Evolutionary conservation across 2,888 invertebrate species (phyloP).

Genomic region (Malachius bipustulatus): DNA sequence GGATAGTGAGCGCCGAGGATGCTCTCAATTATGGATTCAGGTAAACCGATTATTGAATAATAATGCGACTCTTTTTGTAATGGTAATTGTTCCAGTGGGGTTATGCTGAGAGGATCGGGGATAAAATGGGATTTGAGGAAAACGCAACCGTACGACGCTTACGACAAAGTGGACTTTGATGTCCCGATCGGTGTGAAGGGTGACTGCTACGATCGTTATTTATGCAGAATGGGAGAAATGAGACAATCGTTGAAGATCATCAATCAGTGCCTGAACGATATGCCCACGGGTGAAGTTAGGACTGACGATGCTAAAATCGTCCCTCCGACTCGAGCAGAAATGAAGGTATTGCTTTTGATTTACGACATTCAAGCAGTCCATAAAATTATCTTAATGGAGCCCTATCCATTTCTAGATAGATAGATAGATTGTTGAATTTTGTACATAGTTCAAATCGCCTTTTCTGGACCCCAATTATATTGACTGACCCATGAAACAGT

Average conservation of each 20-base stretch:
- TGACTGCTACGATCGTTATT: conserved; percentile 96
- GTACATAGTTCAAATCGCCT: too few relatives aligned
- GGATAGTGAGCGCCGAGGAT: conserved; percentile 81
- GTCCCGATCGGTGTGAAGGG: conserved; percentile 92
- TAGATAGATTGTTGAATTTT: too few relatives aligned
- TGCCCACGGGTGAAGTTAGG: conserved; percentile 90
- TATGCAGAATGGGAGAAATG: conserved; percentile 89
- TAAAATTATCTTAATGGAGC: too few relatives aligned
- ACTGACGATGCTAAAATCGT: conserved; percentile 92
- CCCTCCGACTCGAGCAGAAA: conserved; percentile 83
- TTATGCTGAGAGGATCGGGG: conserved; percentile 96
- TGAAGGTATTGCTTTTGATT: too few relatives aligned
- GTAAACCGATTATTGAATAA: conserved; percentile 37
- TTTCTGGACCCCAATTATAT: too few relatives aligned
- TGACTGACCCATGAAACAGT: too few relatives aligned
- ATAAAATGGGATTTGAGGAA: conserved; percentile 98
- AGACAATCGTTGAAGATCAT: conserved; percentile 90
- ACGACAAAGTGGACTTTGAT: conserved; percentile 88
- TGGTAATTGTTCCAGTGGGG: conserved; percentile 67
- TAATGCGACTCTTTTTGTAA: too few relatives aligned
- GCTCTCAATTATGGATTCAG: conserved; percentile 91
- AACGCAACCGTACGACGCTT: conserved; percentile 93
- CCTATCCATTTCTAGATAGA: too few relatives aligned
- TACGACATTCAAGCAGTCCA: too few relatives aligned
- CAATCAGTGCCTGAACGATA: conserved; percentile 92